These are phyloP conservation scores for Lemur catta DNA, from an alignment of 2,797 vertebrate genomes.

Conservation along the genomic window DNA sequence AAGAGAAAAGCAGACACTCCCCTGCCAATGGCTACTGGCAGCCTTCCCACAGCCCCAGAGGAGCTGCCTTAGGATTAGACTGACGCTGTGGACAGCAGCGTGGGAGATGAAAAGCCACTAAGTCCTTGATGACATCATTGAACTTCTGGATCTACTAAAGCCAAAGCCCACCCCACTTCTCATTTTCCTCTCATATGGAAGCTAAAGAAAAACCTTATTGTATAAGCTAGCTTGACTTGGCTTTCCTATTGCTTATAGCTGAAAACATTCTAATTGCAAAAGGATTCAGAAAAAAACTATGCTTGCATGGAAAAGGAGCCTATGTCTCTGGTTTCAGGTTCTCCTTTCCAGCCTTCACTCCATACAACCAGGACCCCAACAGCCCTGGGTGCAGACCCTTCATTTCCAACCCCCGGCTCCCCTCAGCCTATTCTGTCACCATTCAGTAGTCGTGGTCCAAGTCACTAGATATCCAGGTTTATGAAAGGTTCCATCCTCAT, in stretches of 20 bases:
- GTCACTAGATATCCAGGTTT: background rate
- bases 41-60: conserved; percentile 24
- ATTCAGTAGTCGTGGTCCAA: background rate
- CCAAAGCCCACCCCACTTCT: conserved; percentile 27
- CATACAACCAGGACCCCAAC: background rate
- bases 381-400: background rate
- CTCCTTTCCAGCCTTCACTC: background rate
- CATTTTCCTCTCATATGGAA: background rate
- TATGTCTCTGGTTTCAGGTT: background rate
- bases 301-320: background rate
- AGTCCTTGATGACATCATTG: conserved; percentile 50
- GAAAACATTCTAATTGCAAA: conserved; percentile 9
- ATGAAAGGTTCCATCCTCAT: background rate
- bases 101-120: conserved; percentile 46
- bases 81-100: conserved; percentile 47
- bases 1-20: conserved; percentile 42
- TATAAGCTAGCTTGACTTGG: background rate
- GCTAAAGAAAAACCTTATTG: background rate
- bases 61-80: conserved; percentile 40
- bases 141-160: conserved; percentile 54
- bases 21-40: conserved; percentile 51
- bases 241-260: background rate
- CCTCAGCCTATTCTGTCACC: background rate
- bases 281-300: background rate
- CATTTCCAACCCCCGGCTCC: background rate